Percentiles rank a stretch among this genome's conserved stretches.
Conservation (phyloP, 2,888 invertebrate genomes). For the Pyralis farinalis region DNA sequence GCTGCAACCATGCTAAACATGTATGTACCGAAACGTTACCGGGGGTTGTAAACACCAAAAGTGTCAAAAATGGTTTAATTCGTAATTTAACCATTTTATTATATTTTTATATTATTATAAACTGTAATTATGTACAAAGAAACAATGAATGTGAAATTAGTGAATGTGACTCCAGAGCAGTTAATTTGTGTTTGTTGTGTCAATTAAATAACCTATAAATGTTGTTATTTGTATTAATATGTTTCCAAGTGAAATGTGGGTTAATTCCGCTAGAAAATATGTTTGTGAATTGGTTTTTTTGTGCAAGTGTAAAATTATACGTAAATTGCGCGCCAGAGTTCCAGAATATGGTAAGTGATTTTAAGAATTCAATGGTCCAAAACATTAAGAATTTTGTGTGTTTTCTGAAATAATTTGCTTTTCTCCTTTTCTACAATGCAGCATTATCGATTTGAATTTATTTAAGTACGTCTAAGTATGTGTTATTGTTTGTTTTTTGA, state of each 20-base stretch:
- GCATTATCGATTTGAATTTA: too few relatives aligned
- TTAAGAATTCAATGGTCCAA: not conserved
- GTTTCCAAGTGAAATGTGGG: not conserved
- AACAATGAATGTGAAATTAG: not conserved
- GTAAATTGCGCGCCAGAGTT: not conserved
- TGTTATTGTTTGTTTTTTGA: too few relatives aligned
- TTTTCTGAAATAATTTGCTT: too few relatives aligned
- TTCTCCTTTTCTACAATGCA: too few relatives aligned
- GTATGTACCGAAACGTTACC: too few relatives aligned
- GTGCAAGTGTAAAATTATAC: not conserved
- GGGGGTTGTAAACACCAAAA: not conserved
- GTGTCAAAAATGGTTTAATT: not conserved
- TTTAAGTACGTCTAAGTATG: too few relatives aligned
- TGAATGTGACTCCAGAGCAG: not conserved
- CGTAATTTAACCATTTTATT: not conserved
- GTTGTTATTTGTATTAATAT: not conserved
- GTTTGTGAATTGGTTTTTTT: not conserved
- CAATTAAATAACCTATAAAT: slow-evolving; percentile 7
- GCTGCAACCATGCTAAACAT: too few relatives aligned
- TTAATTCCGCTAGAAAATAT: not conserved
- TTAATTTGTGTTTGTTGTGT: slow-evolving; percentile 1
- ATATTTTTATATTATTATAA: not conserved
- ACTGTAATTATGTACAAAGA: not conserved
- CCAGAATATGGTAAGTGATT: not conserved
- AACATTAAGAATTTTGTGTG: too few relatives aligned